These are phyloP conservation scores for Erannis defoliaria DNA, from an alignment of 2,888 invertebrate species.

Conservation along the genomic window DNA sequence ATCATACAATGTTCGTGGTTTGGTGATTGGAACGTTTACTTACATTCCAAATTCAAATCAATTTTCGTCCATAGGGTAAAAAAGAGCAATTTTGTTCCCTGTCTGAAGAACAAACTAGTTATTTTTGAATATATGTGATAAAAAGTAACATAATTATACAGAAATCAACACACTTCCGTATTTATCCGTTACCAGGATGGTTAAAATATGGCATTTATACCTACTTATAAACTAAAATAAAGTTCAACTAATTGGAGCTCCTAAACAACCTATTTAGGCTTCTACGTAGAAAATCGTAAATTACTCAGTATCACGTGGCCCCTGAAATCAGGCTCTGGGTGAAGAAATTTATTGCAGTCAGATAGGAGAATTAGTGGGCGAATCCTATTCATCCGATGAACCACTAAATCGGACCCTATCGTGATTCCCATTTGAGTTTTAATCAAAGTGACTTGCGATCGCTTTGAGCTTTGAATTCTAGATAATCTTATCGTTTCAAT, in stretches of 20 bases:
- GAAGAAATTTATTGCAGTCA: conserved; percentile 59
- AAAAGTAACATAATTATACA: no score
- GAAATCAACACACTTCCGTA: no score
- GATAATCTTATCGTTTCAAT: no score
- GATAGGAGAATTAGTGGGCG: conserved; percentile 54
- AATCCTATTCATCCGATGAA: conserved; percentile 40
- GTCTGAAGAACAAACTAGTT: no score
- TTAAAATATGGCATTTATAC: not conserved
- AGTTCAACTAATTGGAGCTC: conserved; percentile 48
- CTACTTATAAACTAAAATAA: not conserved
- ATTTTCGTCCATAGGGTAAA: no score
- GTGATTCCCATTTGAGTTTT: conserved; percentile 35
- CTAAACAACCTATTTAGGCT: conserved; percentile 54
- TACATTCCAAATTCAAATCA: no score
- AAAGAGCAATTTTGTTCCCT: no score
- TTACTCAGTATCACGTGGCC: conserved; percentile 57
- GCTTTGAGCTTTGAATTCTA: not conserved
- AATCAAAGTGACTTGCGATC: conserved; percentile 41
- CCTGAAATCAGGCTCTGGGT: conserved; percentile 54
- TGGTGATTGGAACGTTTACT: no score
- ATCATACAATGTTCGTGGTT: no score
- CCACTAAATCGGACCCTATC: conserved; percentile 44
- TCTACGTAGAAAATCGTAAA: conserved; percentile 53
- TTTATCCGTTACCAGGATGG: no score
- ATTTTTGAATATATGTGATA: no score